Conservation (phyloP, 2,797 vertebrate species). For the Crenichthys baileyi region DNA sequence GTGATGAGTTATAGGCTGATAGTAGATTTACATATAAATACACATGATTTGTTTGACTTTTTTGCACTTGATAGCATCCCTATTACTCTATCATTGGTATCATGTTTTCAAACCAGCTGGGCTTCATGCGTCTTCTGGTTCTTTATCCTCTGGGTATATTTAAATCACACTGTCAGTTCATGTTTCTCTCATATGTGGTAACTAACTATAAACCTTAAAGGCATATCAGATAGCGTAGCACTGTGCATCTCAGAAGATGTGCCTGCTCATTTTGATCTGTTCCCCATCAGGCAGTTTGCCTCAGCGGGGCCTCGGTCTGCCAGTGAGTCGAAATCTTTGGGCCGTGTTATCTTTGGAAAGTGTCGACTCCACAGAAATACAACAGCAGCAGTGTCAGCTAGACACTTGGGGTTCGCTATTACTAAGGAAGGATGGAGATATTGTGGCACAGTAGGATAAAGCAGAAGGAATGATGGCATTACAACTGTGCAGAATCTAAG, state of each 20-base stretch:
- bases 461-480: slow-evolving; percentile 28
- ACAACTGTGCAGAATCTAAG: slow-evolving; percentile 1
- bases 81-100: slow-evolving; percentile 31
- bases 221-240: slow-evolving; percentile 50
- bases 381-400: slow-evolving; percentile 78
- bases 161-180: slow-evolving; percentile 13
- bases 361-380: slow-evolving; percentile 86
- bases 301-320: slow-evolving; percentile 78
- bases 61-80: slow-evolving; percentile 40
- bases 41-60: slow-evolving; percentile 43
- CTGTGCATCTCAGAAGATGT: slow-evolving; percentile 60
- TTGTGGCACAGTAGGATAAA: slow-evolving; percentile 42
- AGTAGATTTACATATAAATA: slow-evolving; percentile 27
- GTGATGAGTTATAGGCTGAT: slow-evolving; percentile 38
- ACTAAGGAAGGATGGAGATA: slow-evolving; percentile 61
- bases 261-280: slow-evolving; percentile 73
- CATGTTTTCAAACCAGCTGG: slow-evolving; percentile 23
- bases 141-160: slow-evolving; percentile 25
- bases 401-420: slow-evolving; percentile 58
- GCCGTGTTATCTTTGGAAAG: slow-evolving; percentile 90
- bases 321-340: slow-evolving; percentile 79
- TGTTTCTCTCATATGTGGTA: slow-evolving; percentile 47
- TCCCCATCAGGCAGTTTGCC: slow-evolving; percentile 76
- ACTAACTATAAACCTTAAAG: slow-evolving; percentile 56
- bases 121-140: slow-evolving; percentile 11